Evolutionary conservation across 1,140 invertebrate genomes (phyloP).

Genomic region (Tetranychus urticae): DNA sequence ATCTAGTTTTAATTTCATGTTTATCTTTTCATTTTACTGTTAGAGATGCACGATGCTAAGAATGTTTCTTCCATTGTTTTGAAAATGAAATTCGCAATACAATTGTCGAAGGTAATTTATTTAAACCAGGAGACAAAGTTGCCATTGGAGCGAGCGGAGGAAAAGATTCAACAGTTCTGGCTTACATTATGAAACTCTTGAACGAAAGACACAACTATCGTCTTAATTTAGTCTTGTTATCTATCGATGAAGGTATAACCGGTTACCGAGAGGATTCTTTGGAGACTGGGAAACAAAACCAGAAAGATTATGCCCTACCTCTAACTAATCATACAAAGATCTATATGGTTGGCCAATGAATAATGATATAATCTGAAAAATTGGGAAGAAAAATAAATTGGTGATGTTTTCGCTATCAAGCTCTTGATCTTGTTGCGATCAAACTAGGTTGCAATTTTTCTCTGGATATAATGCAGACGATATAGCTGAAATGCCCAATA

Average conservation of each 20-base stretch:
- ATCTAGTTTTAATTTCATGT: too few species aligned
- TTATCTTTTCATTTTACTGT: slow-evolving; percentile 5
- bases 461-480: slow-evolving; percentile 99
- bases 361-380: slow-evolving; percentile 63
- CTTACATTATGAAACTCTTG: slow-evolving; percentile 64
- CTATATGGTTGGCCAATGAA: slow-evolving; percentile 99
- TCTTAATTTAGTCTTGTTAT: slow-evolving; percentile 68
- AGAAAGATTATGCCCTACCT: slow-evolving; percentile 73
- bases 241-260: slow-evolving; percentile 95
- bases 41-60: slow-evolving; percentile 71
- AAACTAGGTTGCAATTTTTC: slow-evolving; percentile 62
- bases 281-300: slow-evolving; percentile 82
- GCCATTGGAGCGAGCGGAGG: slow-evolving; percentile 92
- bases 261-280: slow-evolving; percentile 80
- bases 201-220: slow-evolving; percentile 81
- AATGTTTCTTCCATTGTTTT: slow-evolving; percentile 82
- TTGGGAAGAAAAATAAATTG: slow-evolving; percentile 92
- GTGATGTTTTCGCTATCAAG: slow-evolving; percentile 85
- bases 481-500: slow-evolving; percentile 62
- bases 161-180: slow-evolving; percentile 96
- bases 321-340: slow-evolving; percentile 96
- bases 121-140: slow-evolving; percentile 59
- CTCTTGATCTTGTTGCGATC: slow-evolving; percentile 74
- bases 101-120: slow-evolving; percentile 58
- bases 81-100: slow-evolving; percentile 92